Base-by-base conservation (phyloP, 2,113 vertebrate genomes). In the Psilopsiagon aymara region DNA sequence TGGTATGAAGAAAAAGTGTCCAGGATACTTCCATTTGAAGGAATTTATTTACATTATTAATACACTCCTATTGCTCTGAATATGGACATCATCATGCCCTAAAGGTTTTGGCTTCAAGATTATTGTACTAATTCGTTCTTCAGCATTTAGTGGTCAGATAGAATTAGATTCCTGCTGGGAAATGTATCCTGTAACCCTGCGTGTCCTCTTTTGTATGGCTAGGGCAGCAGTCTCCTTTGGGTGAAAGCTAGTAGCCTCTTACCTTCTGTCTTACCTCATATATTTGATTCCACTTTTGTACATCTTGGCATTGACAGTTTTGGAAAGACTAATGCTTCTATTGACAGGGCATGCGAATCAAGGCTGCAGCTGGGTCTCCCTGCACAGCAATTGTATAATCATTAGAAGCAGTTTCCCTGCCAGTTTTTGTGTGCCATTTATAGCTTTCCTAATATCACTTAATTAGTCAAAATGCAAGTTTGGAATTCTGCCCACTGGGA, bases 381-480 rank as follows among this genome's bases (percentile, higher is more conserved):
- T 63, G 63, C 66, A 63, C 95, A 95, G 94, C 96, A 60, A 41
- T 90, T 75, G 51, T 82, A 90, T 96, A 62, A 47, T 95, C 88
- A 60, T 90, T 75, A 90, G 95, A 81, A 95, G 92, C 94, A 71
- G 60, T 94, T 92, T 71, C 75, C 95, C 94, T 97, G 97, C 93
- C 96, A 94, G 31, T 90, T 96, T 94, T 60, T 90, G 69, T 2
- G 11, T 97, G 97, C 95, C 92, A 75, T 97, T 97, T 97, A 94
- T 91, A 95, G 70, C 91, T 96, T 97, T 94, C 84, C 87, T 98
- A 81, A 90, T 96, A 89, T 83, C 97, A 95, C 92, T 97, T 92
- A 94, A 97, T 98, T 95, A 97, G 97, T 95, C 96, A 96, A 92
- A 96, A 92, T 85, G 84, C 90, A 94, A n/a, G 53, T 69, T 91